Evolutionary conservation across 2,113 vertebrate species (phyloP), one percentile per base, ranked within the genome.

Genomic region (Copsychus sechellarum): DNA sequence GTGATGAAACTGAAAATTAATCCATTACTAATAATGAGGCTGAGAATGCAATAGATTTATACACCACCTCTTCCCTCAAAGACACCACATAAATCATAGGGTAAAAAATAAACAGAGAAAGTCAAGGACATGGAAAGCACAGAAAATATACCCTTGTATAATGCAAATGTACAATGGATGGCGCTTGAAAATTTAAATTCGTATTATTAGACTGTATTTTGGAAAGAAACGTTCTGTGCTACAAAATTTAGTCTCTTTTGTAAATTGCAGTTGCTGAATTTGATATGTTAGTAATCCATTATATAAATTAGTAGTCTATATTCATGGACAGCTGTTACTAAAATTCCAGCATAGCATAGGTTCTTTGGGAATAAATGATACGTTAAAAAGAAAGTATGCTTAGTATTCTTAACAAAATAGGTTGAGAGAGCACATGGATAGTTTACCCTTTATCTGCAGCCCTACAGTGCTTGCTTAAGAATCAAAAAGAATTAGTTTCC

Each of bases 11-110:
- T 87, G 84, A 92, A 95, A 95, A 90, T 74, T 74, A 96, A 95
- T 95, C 73, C 74, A 93, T 95, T 97, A 95, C 81, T 94, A 97
- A 93, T 96, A 97, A 95, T 93, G 88, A 96, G 45, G 21, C 77
- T 80, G 48, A 69, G 71, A 92, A 96, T 84, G 74, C 36, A 93
- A 66, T 36, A 94, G 82, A 90, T 93, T 88, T 93, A 92, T 86
- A 90, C 9, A 71, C 34, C 29, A 81, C 28, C 47, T 92, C 66
- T 92, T 93, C 81, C 57, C 24, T 61, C 31, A 58, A 95, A 90
- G 50, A 73, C 0, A 1, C 36, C 69, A 67, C 31, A 58, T 89
- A 96, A 96, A 97, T 97, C 95, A 97, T 36, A 62, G 56, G 31
- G 18, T 71, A 84, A 82, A 93, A 93, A 96, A 93, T 65, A 92